Evolutionary conservation across 1,140 invertebrate species (phyloP).

Genomic region (Penaeus japonicus): DNA sequence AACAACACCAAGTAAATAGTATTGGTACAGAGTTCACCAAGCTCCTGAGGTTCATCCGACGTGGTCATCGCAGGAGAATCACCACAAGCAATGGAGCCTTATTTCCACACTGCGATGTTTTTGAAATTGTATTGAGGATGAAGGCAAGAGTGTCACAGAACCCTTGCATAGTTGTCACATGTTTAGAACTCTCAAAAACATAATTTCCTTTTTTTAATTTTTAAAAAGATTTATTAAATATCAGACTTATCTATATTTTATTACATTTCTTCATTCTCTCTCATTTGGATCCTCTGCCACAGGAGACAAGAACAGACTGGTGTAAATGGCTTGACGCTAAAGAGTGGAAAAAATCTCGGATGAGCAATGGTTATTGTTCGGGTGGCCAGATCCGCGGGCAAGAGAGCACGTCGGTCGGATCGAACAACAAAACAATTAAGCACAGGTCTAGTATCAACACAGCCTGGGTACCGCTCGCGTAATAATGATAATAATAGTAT

Average conservation of each 20-base stretch:
- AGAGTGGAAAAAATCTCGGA: neutral
- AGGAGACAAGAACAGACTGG: constrained; percentile 13
- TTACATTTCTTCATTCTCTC: too few species aligned
- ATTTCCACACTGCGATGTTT: constrained; percentile 40
- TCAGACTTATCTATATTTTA: too few species aligned
- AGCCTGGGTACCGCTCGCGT: constrained; percentile 23
- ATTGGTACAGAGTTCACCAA: constrained; percentile 47
- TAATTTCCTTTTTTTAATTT: too few species aligned
- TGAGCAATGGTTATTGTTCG: constrained; percentile 24
- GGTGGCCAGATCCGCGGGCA: constrained; percentile 17
- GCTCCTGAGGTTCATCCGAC: constrained; percentile 49
- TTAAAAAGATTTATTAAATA: too few species aligned
- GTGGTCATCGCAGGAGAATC: neutral
- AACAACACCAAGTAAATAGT: constrained; percentile 45
- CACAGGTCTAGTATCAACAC: constrained; percentile 38
- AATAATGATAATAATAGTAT: neutral
- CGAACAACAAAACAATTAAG: neutral
- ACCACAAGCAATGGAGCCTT: constrained; percentile 19
- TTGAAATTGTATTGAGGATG: constrained; percentile 11
- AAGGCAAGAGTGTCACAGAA: constrained; percentile 53
- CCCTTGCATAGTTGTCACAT: constrained; percentile 45
- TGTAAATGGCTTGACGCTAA: constrained; percentile 26
- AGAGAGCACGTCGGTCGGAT: neutral
- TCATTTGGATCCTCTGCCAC: constrained; percentile 21
- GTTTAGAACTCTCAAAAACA: constrained; percentile 36